phyloP scores from a whole-genome alignment of 92 coral and sea anemone genomes.

The Epizoanthus rinbou region DNA sequence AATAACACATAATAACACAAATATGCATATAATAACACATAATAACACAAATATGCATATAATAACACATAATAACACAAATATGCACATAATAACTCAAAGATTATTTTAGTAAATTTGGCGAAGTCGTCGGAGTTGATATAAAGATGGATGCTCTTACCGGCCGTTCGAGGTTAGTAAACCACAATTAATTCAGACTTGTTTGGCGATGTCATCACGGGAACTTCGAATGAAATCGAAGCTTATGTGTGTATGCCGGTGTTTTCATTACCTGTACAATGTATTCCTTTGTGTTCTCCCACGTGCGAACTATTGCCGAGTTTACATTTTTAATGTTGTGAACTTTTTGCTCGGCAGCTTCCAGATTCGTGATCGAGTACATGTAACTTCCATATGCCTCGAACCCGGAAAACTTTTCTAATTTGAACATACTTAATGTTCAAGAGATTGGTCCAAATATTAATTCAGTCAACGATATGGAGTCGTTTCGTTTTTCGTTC shows the following conservation, averaged over 20 bases:
- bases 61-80: too few relatives aligned
- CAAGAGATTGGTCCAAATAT: constrained; percentile 6
- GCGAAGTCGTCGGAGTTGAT: constrained; percentile 94
- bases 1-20: too few relatives aligned
- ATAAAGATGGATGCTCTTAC: constrained; percentile 91
- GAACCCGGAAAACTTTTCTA: constrained; percentile 41
- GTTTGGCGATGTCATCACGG: constrained; percentile 38
- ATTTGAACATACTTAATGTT: constrained; percentile 33
- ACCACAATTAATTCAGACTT: constrained; percentile 30
- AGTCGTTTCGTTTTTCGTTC: constrained; percentile 17
- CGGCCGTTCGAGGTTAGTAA: constrained; percentile 87
- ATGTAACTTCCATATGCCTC: constrained; percentile 5
- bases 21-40: too few relatives aligned
- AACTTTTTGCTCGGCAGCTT: constrained; percentile 10
- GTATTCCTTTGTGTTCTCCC: constrained; percentile 60
- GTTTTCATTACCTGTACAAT: constrained; percentile 64
- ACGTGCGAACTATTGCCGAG: constrained; percentile 61
- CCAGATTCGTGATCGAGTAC: constrained; percentile 15
- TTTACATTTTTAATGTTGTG: constrained; percentile 79
- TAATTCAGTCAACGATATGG: constrained; percentile 21
- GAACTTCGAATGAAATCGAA: constrained; percentile 56
- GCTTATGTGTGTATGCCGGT: constrained; percentile 51
- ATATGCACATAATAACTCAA: too few relatives aligned
- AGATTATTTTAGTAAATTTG: constrained; percentile 83
- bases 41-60: too few relatives aligned